Evolutionary conservation across 1,140 invertebrate genomes (phyloP), one percentile per base, ranked within the genome.

Genomic region (Ylistrum balloti): DNA sequence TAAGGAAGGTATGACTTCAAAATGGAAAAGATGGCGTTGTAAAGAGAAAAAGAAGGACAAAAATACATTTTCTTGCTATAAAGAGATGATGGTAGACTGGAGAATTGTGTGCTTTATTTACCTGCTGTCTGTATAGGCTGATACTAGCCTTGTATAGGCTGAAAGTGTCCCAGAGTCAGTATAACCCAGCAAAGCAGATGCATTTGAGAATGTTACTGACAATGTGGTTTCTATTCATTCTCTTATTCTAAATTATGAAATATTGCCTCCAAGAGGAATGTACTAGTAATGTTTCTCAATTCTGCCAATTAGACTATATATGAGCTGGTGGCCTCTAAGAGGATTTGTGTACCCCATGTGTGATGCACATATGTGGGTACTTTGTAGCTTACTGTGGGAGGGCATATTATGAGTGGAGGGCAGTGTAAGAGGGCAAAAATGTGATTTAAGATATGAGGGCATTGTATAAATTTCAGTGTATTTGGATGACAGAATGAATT

Each of bases 181-280:
- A 13, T 45, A 13, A 45, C 41, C 41, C 41, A 45, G 41, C 35
- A 38, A 7, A 45, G 10, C 41, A 15, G 41, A 9, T 38, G 13
- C 5, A 38, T 13, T 38, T 38, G n/a, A 3, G 56, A 74, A 74
- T n/a, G 9, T 38, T 38, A 38, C 35, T 38, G 35, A 38, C 13
- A 38, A 7, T 7, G 28, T 1, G 1, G 56, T 28, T 74, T 74
- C 56, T n/a, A 74, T n/a, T n/a, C 9, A 74, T 74, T 74, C 56
- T 17, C 56, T 17, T 74, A 17, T n/a, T 28, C 56, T 74, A 74
- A 74, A n/a, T 74, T 74, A 74, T 74, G 56, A 74, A 74, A 11
- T 56, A 74, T 74, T 74, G 56, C 56, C 56, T 74, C 56, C 56
- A 74, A 74, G 56, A 74, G 56, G 56, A 74, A 74, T 74, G 56